Conservation (phyloP, 2,797 vertebrate species). For the Chiloscyllium punctatum region DNA sequence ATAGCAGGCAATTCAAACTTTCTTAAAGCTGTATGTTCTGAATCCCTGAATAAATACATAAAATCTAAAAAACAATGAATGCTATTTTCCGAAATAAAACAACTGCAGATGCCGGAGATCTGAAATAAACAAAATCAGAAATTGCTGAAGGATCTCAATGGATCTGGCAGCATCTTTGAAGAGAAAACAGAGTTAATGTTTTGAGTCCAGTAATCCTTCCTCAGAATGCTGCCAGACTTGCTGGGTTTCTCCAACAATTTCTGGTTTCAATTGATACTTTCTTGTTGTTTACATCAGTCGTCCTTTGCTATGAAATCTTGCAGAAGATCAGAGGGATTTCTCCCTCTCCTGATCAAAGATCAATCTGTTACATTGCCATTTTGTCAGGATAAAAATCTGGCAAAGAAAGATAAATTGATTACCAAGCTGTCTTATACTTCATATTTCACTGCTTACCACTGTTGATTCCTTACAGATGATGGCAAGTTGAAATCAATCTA, state of each 20-base stretch:
- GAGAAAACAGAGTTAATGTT: too few relatives aligned
- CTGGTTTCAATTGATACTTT: background rate
- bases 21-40: background rate
- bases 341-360: background rate
- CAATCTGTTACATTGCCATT: background rate
- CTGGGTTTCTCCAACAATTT: too few relatives aligned
- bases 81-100: too few relatives aligned
- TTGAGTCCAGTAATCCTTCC: too few relatives aligned
- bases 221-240: too few relatives aligned
- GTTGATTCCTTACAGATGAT: background rate
- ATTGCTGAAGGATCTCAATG: too few relatives aligned
- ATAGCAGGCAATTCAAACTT: background rate
- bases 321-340: background rate
- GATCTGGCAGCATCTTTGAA: too few relatives aligned
- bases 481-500: conserved; percentile 28
- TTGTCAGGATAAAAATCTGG: too few relatives aligned
- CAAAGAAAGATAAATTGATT: background rate
- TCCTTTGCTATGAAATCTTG: background rate
- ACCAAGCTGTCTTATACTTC: background rate
- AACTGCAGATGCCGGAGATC: too few relatives aligned
- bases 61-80: too few relatives aligned
- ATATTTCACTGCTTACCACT: background rate
- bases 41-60: background rate
- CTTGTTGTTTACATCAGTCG: background rate
- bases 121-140: too few relatives aligned